Conservation (phyloP, 2,888 invertebrate species). For the Gibbula magus region DNA sequence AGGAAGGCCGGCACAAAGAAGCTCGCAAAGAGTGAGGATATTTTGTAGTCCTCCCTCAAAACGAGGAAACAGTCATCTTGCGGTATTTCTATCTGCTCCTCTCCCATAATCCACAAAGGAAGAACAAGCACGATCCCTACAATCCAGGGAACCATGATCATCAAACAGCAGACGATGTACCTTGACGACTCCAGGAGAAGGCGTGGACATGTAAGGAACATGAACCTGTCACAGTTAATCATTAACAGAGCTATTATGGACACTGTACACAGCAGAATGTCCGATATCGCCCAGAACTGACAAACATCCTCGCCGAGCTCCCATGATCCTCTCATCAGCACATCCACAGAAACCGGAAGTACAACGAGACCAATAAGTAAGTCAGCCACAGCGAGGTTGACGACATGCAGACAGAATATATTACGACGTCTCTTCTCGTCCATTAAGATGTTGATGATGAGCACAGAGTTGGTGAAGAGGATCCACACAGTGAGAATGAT, state of each 20-base stretch:
- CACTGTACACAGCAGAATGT: slow-evolving; percentile 26
- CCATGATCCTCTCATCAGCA: slow-evolving; percentile 20
- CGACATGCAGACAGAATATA: slow-evolving; percentile 21
- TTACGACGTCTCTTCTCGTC: slow-evolving; percentile 11
- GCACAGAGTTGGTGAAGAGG: slow-evolving; percentile 7
- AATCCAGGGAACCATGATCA: slow-evolving; percentile 28
- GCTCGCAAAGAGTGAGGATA: slow-evolving; percentile 18
- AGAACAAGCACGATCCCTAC: slow-evolving; percentile 20
- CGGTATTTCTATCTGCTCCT: not conserved
- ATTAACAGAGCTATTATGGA: slow-evolving; percentile 26
- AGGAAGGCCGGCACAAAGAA: slow-evolving; percentile 29
- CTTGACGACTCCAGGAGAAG: not conserved
- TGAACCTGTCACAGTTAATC: slow-evolving; percentile 28
- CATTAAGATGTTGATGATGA: slow-evolving; percentile 22
- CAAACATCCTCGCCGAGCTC: slow-evolving; percentile 25
- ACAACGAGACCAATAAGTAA: slow-evolving; percentile 23
- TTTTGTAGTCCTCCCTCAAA: slow-evolving; percentile 13
- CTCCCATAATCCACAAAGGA: slow-evolving; percentile 23
- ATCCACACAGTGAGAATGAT: slow-evolving; percentile 25
- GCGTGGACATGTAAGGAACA: slow-evolving; percentile 17
- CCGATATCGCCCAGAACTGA: slow-evolving; percentile 27
- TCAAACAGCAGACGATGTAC: slow-evolving; percentile 17
- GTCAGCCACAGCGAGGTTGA: slow-evolving; percentile 27
- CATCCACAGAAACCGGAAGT: slow-evolving; percentile 20
- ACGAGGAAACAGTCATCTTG: slow-evolving; percentile 7